Evolutionary conservation across 2,888 invertebrate genomes (phyloP).

Genomic region (Tenthredo livida): DNA sequence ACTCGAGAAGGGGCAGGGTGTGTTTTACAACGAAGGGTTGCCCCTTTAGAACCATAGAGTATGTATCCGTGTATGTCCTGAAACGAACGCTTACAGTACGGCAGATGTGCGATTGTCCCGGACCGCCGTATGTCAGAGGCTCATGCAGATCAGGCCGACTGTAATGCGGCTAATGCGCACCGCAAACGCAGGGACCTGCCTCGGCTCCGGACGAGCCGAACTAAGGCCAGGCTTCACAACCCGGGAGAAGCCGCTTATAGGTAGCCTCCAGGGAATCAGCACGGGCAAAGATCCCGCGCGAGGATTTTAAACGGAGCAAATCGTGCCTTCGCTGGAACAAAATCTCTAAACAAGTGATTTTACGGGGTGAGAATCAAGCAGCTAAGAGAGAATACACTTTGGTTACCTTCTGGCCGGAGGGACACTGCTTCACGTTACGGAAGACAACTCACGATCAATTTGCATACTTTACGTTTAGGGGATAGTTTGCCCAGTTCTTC

Average conservation of each 20-base stretch:
- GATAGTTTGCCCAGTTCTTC: constrained; percentile 7
- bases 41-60: constrained; percentile 60
- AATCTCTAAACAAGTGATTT: neutral
- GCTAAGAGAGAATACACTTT: neutral
- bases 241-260: constrained; percentile 54
- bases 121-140: constrained; percentile 72
- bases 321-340: neutral
- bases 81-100: constrained; percentile 54
- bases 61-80: constrained; percentile 28
- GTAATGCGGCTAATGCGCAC: constrained; percentile 69
- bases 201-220: constrained; percentile 53
- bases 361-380: neutral
- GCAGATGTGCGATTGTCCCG: constrained; percentile 68
- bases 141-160: constrained; percentile 71
- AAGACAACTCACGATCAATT: neutral
- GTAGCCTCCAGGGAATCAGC: constrained; percentile 45
- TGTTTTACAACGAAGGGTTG: constrained; percentile 68
- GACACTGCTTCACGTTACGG: neutral
- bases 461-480: constrained; percentile 12
- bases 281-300: constrained; percentile 21
- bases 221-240: neutral
- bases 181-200: constrained; percentile 64
- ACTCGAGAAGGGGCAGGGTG: constrained; percentile 57
- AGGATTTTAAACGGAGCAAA: constrained; percentile 59
- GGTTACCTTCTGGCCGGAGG: neutral